Evolutionary conservation across 1,140 invertebrate genomes (phyloP), one percentile per base, ranked within the genome.

Genomic region (Anoplolepis gracilipes): DNA sequence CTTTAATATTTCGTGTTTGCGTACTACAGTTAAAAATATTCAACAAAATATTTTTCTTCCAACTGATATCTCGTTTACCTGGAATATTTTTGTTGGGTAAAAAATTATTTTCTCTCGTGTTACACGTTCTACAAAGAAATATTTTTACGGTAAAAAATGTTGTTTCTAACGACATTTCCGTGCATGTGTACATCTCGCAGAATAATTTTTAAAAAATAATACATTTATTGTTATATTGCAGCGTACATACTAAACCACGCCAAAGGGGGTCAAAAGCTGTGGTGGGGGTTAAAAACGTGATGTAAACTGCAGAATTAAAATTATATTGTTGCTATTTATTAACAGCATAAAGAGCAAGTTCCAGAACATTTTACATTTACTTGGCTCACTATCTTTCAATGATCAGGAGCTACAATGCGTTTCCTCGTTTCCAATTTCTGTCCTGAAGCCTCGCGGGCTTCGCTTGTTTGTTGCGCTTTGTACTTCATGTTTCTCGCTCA

Each of bases 321-420:
- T 82, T 81, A 81, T 65, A 16, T 57, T 72, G 65, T 82, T 72
- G 53, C 67, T 82, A 82, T 82, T 82, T 67, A 59, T 82, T 82
- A 82, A 36, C 53, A 49, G 36, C n/a, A 82, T 73, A 82, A 82
- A 82, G 53, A 82, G 36, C 65, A 72, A 82, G 67, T 72, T 70
- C 53, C 53, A 13, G 67, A 82, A 73, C 42, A 82, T 73, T 36
- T 55, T 13, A 22, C 76, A 70, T 82, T 82, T 82, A 82, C 36
- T n/a, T 19, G 42, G 36, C 49, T 82, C 67, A 59, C 65, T 82
- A 72, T 82, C 25, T 67, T 59, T 25, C 78, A 72, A 82, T 82
- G 78, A 82, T 82, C 78, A 82, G 78, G 36, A 72, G 78, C 67
- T 72, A 33, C 78, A 82, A 72, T 72, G 49, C 55, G 7, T 72